These are phyloP conservation scores for Acrocephalus arundinaceus DNA, from an alignment of 2,113 vertebrate species.

Conservation along the genomic window DNA sequence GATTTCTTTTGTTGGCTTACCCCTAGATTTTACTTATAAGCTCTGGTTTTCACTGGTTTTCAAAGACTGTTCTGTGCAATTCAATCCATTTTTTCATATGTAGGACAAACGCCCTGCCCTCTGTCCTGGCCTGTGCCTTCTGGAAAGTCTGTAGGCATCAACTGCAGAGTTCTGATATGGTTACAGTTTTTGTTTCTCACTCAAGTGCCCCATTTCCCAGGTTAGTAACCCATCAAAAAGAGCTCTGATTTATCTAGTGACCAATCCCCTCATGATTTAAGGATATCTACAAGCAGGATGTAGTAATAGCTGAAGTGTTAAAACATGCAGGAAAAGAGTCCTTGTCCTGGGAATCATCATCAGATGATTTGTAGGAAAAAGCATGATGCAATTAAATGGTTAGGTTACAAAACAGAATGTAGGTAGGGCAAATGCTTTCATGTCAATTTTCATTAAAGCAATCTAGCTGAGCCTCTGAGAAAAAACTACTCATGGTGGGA, in stretches of 20 bases:
- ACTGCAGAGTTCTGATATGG: neutral
- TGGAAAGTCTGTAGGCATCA: neutral
- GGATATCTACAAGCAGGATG: neutral
- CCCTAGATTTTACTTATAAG: neutral
- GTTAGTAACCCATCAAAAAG: neutral
- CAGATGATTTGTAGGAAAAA: neutral
- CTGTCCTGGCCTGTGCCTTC: neutral
- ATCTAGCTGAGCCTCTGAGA: neutral
- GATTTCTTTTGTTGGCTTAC: neutral
- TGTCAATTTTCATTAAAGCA: neutral
- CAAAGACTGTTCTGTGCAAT: neutral
- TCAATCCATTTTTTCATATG: neutral
- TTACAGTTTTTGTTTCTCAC: neutral
- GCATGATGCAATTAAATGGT: neutral
- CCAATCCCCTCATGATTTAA: neutral
- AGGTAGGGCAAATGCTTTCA: neutral
- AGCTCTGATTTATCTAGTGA: neutral
- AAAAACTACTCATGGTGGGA: neutral
- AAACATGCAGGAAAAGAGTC: neutral
- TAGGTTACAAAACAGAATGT: slow-evolving; percentile 2
- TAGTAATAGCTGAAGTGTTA: neutral
- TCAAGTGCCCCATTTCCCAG: neutral
- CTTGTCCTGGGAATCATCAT: neutral
- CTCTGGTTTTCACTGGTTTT: neutral
- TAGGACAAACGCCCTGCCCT: neutral